phyloP scores from a whole-genome alignment of 37 sponge, comb jelly and placozoan species.

The Oopsacas minuta region DNA sequence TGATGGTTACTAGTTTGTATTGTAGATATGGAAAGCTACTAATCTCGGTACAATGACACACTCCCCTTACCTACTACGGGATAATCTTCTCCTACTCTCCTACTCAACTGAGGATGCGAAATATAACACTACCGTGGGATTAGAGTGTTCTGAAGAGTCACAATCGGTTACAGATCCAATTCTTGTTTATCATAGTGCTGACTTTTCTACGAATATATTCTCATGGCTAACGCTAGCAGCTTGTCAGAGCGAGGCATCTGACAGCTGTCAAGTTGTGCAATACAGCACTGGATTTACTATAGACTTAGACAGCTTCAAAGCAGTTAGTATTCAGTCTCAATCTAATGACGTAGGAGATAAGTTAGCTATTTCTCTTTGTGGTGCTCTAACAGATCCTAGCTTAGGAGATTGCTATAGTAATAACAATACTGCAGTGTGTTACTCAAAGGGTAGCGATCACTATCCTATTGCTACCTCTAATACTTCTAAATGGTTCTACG shows the following conservation, averaged over 20 bases:
- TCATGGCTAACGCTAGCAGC: not conserved
- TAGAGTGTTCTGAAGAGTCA: not conserved
- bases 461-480: not conserved
- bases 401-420: not conserved
- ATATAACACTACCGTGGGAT: not conserved
- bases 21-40: not conserved
- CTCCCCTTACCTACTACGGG: not conserved
- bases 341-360: not conserved
- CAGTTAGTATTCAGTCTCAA: not conserved
- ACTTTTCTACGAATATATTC: not conserved
- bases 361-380: not conserved
- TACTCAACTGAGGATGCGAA: not conserved
- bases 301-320: not conserved
- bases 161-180: not conserved
- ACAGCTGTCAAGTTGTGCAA: not conserved
- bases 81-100: not conserved
- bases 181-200: not conserved
- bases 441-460: not conserved
- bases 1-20: not conserved
- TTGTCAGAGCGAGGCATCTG: not conserved
- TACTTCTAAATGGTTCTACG: slow-evolving; percentile 1
- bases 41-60: not conserved
- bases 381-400: not conserved
- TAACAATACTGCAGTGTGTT: not conserved
- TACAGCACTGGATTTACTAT: slow-evolving; percentile 5